Percentiles rank a stretch among this genome's conserved stretches.
These are phyloP conservation scores for Eretmocerus hayati DNA, from an alignment of 2,888 invertebrate species.

Conservation along the genomic window DNA sequence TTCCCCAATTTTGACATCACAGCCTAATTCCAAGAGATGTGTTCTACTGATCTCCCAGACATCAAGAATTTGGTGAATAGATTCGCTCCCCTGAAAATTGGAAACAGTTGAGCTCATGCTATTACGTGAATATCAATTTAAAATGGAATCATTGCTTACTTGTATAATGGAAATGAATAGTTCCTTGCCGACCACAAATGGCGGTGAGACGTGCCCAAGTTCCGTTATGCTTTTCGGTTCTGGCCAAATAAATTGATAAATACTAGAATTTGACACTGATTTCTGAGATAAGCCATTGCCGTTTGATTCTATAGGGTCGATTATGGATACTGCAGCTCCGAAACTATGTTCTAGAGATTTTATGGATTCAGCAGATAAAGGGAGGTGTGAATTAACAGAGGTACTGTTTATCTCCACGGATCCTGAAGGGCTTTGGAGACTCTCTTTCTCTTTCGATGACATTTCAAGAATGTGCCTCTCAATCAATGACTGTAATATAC, in stretches of 20 bases:
- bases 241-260: slow-evolving; percentile 52
- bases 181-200: slow-evolving; percentile 47
- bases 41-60: slow-evolving; percentile 51
- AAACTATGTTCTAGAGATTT: slow-evolving; percentile 41
- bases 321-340: slow-evolving; percentile 27
- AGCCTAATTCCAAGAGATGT: slow-evolving; percentile 46
- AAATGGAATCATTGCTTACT: slow-evolving; percentile 24
- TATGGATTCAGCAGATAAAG: slow-evolving; percentile 37
- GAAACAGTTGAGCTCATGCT: background rate
- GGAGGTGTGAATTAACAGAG: slow-evolving; percentile 38
- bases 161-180: slow-evolving; percentile 48
- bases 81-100: slow-evolving; percentile 37
- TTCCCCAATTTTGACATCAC: slow-evolving; percentile 47
- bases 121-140: background rate
- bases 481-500: slow-evolving; percentile 32
- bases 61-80: slow-evolving; percentile 47
- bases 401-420: slow-evolving; percentile 34
- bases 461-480: slow-evolving; percentile 35
- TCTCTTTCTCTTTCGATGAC: slow-evolving; percentile 36
- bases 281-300: slow-evolving; percentile 35
- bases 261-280: slow-evolving; percentile 29
- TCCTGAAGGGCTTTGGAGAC: slow-evolving; percentile 35
- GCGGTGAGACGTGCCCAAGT: slow-evolving; percentile 45
- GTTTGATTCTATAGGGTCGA: slow-evolving; percentile 28
- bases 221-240: slow-evolving; percentile 54